phyloP scores from a whole-genome alignment of 1,140 invertebrate species.

The Periplaneta americana region DNA sequence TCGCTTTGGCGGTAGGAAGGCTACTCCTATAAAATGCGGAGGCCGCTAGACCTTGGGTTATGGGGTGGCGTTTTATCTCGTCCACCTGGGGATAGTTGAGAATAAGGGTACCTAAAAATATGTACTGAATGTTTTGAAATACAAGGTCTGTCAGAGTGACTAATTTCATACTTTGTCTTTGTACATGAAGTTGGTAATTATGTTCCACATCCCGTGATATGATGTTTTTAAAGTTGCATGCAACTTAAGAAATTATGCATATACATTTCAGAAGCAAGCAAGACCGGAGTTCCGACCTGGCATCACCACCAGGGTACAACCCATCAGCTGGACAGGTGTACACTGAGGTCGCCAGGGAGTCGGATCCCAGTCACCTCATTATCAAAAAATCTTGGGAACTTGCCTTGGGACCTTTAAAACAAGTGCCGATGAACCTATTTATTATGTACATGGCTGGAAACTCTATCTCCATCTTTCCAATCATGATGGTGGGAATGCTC shows the following conservation, averaged over 20 bases:
- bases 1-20: no score
- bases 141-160: no score
- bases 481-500: conserved; percentile 99
- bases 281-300: conserved; percentile 45
- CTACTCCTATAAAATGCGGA: no score
- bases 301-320: conserved; percentile 79
- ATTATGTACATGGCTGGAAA: conserved; percentile 99
- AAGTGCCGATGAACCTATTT: conserved; percentile 97
- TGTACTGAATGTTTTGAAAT: no score
- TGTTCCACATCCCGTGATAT: not conserved
- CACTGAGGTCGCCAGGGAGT: conserved; percentile 67
- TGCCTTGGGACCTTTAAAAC: conserved; percentile 89
- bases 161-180: no score
- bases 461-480: conserved; percentile 98
- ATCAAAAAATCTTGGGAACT: conserved; percentile 98
- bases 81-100: no score
- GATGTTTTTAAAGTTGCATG: not conserved
- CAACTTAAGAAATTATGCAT: no score
- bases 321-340: conserved; percentile 61
- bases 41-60: no score
- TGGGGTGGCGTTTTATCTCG: no score
- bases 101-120: no score
- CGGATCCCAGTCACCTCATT: conserved; percentile 75
- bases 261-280: conserved; percentile 36
- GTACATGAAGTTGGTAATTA: conserved; percentile 14